Percentiles rank a stretch among this genome's conserved stretches.
These are phyloP conservation scores for Erythrolamprus reginae DNA, from an alignment of 2,113 vertebrate genomes.

Conservation along the genomic window DNA sequence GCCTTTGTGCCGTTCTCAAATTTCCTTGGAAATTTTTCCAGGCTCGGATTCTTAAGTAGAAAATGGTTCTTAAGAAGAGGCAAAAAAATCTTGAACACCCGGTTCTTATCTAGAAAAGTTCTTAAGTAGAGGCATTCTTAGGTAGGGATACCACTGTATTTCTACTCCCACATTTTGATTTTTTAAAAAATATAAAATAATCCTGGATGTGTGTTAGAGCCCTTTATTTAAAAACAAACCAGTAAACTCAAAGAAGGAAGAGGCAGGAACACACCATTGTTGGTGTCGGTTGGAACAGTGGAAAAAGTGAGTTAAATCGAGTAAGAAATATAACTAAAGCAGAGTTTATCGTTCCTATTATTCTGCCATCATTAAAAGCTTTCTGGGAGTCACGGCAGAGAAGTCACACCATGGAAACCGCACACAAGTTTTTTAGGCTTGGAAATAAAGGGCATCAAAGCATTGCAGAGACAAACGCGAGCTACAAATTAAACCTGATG, in stretches of 20 bases:
- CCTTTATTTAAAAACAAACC: background rate
- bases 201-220: background rate
- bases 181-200: background rate
- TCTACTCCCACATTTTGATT: background rate
- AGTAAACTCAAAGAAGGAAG: background rate
- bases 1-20: no score
- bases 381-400: constrained; percentile 28
- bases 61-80: no score
- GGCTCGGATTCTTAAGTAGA: no score
- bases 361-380: constrained; percentile 20
- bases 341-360: constrained; percentile 37
- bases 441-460: constrained; percentile 45
- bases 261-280: background rate
- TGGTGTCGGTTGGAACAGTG: background rate
- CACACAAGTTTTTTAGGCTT: constrained; percentile 37
- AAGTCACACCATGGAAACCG: constrained; percentile 39
- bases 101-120: no score
- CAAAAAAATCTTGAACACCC: no score
- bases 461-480: constrained; percentile 34
- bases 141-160: no score
- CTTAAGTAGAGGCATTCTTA: no score
- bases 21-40: no score
- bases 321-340: constrained; percentile 15
- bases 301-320: constrained; percentile 18
- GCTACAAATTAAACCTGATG: constrained; percentile 38